These are phyloP conservation scores for Ibidorhyncha struthersii DNA, from an alignment of 2,113 vertebrate genomes.

Conservation along the genomic window DNA sequence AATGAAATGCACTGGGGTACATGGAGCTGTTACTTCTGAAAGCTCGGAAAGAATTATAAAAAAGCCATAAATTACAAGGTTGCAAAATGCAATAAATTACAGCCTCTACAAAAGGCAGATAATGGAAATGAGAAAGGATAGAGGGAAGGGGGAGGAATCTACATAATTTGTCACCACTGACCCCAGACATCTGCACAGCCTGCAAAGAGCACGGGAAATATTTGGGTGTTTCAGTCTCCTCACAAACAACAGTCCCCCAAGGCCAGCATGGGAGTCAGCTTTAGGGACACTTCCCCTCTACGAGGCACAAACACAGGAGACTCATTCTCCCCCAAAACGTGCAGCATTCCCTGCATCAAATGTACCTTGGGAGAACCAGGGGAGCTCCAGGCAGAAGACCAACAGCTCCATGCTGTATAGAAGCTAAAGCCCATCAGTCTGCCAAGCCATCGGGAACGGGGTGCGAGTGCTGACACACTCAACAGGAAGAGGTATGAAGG, in stretches of 20 bases:
- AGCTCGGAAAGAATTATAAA: slow-evolving; percentile 62
- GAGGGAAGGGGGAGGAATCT: slow-evolving; percentile 61
- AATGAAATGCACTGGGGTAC: slow-evolving; percentile 64
- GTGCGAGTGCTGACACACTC: background rate
- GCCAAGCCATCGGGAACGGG: background rate
- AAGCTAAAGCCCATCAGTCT: background rate
- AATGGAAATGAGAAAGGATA: slow-evolving; percentile 71
- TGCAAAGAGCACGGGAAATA: slow-evolving; percentile 56
- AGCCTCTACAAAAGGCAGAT: slow-evolving; percentile 72
- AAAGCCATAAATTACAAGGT: slow-evolving; percentile 73
- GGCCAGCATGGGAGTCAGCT: background rate
- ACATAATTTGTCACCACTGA: slow-evolving; percentile 74
- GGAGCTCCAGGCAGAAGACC: background rate
- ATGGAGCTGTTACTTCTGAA: slow-evolving; percentile 66
- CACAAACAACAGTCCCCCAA: background rate
- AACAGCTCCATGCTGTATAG: fast-evolving
- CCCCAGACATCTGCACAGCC: slow-evolving; percentile 67
- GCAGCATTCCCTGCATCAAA: background rate
- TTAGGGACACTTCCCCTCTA: background rate
- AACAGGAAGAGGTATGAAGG: background rate
- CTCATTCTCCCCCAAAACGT: fast-evolving
- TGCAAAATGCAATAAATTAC: slow-evolving; percentile 77
- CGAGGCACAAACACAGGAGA: background rate
- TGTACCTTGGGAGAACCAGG: background rate
- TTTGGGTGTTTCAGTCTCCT: slow-evolving; percentile 52